Percentiles rank a stretch among this genome's conserved stretches.
Conservation (phyloP, 2,113 vertebrate genomes). For the Indicator maculatus region DNA sequence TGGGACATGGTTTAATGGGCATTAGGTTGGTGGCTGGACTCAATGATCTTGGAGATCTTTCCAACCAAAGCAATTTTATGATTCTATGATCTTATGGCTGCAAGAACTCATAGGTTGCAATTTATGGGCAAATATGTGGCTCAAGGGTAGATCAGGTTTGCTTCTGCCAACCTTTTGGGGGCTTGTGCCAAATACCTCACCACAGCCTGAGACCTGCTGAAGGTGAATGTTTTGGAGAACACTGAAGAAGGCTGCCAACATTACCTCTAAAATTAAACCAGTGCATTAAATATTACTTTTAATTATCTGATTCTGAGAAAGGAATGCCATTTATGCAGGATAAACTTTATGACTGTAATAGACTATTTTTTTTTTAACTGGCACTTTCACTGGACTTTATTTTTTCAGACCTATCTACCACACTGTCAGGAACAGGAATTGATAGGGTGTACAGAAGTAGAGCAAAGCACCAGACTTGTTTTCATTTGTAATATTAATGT, state of each 20-base stretch:
- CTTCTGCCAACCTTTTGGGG: not conserved
- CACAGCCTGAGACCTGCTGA: not conserved
- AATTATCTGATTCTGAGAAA: not conserved
- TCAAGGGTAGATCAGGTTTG: not conserved
- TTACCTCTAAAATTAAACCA: not conserved
- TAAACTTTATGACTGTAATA: not conserved
- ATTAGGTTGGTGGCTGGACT: no score
- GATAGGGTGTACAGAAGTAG: rapidly evolving
- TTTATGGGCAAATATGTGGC: not conserved
- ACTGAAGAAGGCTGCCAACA: not conserved
- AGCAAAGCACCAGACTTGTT: not conserved
- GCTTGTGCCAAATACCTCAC: not conserved
- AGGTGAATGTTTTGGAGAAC: not conserved
- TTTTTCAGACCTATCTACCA: not conserved
- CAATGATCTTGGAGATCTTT: no score
- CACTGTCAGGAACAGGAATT: not conserved
- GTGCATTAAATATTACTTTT: not conserved
- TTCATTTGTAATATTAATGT: not conserved
- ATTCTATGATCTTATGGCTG: no score
- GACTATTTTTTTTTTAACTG: not conserved
- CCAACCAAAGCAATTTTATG: no score
- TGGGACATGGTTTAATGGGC: no score
- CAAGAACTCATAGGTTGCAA: no score
- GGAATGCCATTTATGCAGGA: not conserved
- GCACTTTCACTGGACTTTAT: not conserved